These are phyloP conservation scores for Bos indicus DNA, from an alignment of 2,113 vertebrate genomes.

Conservation along the genomic window DNA sequence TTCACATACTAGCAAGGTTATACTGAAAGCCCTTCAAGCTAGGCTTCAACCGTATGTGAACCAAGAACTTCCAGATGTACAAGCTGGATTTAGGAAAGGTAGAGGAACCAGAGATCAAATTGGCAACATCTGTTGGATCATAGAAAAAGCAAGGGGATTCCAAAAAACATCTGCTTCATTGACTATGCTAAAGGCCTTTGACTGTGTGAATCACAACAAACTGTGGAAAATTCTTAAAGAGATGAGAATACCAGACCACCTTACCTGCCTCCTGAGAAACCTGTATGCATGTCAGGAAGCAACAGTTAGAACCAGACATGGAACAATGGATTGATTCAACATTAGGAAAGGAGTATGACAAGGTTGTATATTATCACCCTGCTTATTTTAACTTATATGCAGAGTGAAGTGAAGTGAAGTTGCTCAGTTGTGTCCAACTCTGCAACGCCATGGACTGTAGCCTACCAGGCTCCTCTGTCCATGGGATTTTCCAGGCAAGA, in stretches of 20 bases:
- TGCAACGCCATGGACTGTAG: no score
- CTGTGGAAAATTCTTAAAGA: neutral
- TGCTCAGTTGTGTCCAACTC: no score
- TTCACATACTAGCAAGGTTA: neutral
- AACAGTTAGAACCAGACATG: neutral
- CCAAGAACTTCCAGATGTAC: neutral
- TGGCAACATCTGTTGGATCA: neutral
- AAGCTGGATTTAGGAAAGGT: neutral
- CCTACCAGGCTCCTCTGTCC: no score
- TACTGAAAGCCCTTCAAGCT: neutral
- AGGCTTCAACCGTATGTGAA: neutral
- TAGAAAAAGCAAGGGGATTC: neutral
- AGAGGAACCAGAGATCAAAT: neutral
- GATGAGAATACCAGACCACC: neutral
- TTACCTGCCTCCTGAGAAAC: neutral
- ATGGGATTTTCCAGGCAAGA: no score
- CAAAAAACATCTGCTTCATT: neutral
- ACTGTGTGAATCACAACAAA: neutral
- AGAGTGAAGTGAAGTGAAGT: neutral
- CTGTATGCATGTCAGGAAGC: neutral
- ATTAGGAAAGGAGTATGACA: neutral
- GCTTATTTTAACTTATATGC: neutral
- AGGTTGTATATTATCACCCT: neutral
- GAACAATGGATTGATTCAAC: neutral
- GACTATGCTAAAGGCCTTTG: neutral